Base-by-base conservation (phyloP, 2,797 vertebrate genomes). In the Lepilemur ruficaudatus region DNA sequence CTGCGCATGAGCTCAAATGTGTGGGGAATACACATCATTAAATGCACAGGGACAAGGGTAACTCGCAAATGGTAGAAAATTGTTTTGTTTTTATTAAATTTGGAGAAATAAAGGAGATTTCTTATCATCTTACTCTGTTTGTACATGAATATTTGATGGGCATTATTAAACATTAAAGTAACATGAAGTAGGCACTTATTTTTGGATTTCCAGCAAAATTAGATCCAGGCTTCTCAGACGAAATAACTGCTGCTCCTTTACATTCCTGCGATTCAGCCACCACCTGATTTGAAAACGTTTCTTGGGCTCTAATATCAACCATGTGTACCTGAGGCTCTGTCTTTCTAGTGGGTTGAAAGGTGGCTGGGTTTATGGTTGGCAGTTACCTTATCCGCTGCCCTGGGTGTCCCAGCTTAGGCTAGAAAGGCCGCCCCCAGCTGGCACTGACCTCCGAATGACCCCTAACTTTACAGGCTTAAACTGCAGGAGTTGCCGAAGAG, bases 201-300 rank as follows among this genome's bases (percentile, higher is more conserved):
- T 99, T 99, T 99, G 99, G 99, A 99, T 99, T 99, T 99, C 99
- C 98, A 98, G 97, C 98, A 98, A 99, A 99, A 99, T 99, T 99
- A 99, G 99, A 99, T 99, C 99, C 99, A 99, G 99, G 99, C 99
- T 99, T 99, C 57, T 57, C 98, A 98, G 98, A 98, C 98, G 98
- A 98, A 98, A 98, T 99, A 99, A 99, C 99, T 99, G 98, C 98
- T 99, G 98, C 96, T 98, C 96, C 96, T 97, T 97, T 90, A 95
- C 48, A 65, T 98, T 98, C 98, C 97, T 98, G 98, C 97, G 91
- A 98, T 93, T 98, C 93, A 6, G 96, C 97, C 98, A 92, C 98
- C 89, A 97, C 98, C 97, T 83, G 95, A 97, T 98, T 98, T 98
- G 98, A 99, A 98, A 98, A 99, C 35, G 97, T 98, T 98, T 98